A percentile compares a stretch with the other conserved stretches of the same genome.
These are phyloP conservation scores for Drosophila subquinaria DNA, from an alignment of 2,888 invertebrate genomes.

Conservation along the genomic window DNA sequence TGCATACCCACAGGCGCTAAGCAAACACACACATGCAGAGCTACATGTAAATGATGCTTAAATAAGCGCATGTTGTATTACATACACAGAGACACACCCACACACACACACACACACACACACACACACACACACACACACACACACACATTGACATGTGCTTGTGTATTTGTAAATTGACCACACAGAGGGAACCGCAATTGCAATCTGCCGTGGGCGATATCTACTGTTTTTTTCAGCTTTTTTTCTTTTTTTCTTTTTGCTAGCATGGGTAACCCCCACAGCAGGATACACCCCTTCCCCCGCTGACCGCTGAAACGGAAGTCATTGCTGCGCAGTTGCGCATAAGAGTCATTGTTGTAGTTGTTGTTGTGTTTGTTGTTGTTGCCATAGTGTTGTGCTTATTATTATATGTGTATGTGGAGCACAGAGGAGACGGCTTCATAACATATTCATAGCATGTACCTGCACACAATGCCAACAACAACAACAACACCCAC, in stretches of 20 bases:
- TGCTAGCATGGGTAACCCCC: background rate
- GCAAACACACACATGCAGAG: slow-evolving; percentile 28
- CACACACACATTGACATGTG: slow-evolving; percentile 3
- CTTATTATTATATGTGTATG: slow-evolving; percentile 53
- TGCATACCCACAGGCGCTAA: slow-evolving; percentile 37
- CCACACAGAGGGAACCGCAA: slow-evolving; percentile 60
- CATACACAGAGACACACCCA: slow-evolving; percentile 7
- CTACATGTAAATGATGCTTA: slow-evolving; percentile 53
- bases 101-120: background rate
- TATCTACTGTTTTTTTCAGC: slow-evolving; percentile 48
- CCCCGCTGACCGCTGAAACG: slow-evolving; percentile 39
- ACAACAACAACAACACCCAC: slow-evolving; percentile 28
- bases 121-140: slow-evolving; percentile 1
- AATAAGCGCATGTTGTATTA: slow-evolving; percentile 44
- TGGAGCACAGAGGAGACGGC: slow-evolving; percentile 50
- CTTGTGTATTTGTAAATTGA: slow-evolving; percentile 62
- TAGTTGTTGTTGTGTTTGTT: slow-evolving; percentile 22
- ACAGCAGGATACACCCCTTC: background rate
- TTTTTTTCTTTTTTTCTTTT: slow-evolving; percentile 21
- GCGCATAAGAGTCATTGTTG: slow-evolving; percentile 60
- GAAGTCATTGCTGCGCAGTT: slow-evolving; percentile 74
- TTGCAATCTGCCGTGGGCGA: slow-evolving; percentile 67
- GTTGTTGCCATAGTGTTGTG: slow-evolving; percentile 46
- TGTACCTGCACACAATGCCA: slow-evolving; percentile 59
- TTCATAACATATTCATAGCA: slow-evolving; percentile 77